A percentile compares a stretch with the other conserved stretches of the same genome.
Conservation (phyloP, 1,140 invertebrate genomes). For the Odontomachus brunneus region DNA sequence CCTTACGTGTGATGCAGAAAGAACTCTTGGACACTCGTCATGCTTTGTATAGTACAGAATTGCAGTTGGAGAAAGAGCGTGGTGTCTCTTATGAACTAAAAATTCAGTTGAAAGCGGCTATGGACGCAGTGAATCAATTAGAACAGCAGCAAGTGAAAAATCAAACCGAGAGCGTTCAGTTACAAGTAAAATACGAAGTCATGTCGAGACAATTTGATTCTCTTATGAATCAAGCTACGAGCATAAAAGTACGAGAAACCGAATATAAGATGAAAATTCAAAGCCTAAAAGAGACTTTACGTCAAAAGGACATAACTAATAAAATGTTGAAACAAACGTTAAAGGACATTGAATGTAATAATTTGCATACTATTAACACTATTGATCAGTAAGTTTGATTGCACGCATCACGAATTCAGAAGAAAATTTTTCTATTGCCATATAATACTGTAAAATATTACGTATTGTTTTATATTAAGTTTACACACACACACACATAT, state of each 20-base stretch:
- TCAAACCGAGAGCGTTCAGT: conserved; percentile 70
- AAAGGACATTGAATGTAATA: conserved; percentile 64
- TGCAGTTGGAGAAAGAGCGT: conserved; percentile 75
- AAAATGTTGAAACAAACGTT: conserved; percentile 69
- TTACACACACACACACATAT: conserved; percentile 21
- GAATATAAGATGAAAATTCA: conserved; percentile 72
- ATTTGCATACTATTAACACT: conserved; percentile 32
- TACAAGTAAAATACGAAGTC: conserved; percentile 74
- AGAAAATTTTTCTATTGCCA: conserved; percentile 26
- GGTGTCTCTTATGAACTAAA: conserved; percentile 70
- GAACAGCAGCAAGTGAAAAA: conserved; percentile 77
- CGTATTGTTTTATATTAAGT: conserved; percentile 33
- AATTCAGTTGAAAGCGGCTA: conserved; percentile 70
- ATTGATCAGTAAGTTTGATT: conserved; percentile 42
- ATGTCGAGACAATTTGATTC: conserved; percentile 72
- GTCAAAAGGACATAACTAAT: conserved; percentile 51
- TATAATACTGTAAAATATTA: conserved; percentile 30
- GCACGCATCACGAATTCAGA: conserved; percentile 29
- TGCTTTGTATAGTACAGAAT: conserved; percentile 69
- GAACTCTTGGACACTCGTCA: conserved; percentile 71
- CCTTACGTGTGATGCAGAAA: conserved; percentile 68
- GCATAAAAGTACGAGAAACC: conserved; percentile 71
- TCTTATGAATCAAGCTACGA: conserved; percentile 71
- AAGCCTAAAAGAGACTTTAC: conserved; percentile 64
- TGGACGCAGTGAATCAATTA: conserved; percentile 65